These are phyloP conservation scores for Apamea crenata DNA, from an alignment of 2,888 invertebrate genomes.

Conservation along the genomic window DNA sequence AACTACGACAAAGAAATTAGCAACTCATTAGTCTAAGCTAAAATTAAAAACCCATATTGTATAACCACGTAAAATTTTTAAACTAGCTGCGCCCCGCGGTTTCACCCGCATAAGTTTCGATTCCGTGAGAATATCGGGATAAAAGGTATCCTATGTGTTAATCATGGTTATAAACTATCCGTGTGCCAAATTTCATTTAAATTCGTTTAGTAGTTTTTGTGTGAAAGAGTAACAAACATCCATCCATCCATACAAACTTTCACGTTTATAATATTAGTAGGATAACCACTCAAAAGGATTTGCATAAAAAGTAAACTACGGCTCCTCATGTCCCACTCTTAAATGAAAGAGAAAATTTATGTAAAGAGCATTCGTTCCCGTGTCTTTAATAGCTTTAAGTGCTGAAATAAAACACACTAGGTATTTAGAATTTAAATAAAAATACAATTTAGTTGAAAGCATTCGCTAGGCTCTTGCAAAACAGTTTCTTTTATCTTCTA, in stretches of 20 bases:
- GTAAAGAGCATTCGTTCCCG: slow-evolving; percentile 61
- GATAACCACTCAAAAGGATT: slow-evolving; percentile 51
- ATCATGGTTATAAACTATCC: no score
- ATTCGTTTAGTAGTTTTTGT: no score
- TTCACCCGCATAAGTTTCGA: no score
- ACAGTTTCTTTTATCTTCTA: slow-evolving; percentile 49
- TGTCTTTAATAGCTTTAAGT: slow-evolving; percentile 67
- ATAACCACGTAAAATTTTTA: slow-evolving; percentile 33
- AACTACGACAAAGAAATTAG: background rate
- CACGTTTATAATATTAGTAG: no score
- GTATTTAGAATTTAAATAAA: slow-evolving; percentile 70
- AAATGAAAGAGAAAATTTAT: slow-evolving; percentile 66
- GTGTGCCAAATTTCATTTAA: no score
- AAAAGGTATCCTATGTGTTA: no score
- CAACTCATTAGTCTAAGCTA: slow-evolving; percentile 3
- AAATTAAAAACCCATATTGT: slow-evolving; percentile 21
- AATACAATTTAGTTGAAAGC: slow-evolving; percentile 69
- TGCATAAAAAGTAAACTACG: slow-evolving; percentile 46
- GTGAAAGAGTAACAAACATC: no score
- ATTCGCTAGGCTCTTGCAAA: slow-evolving; percentile 44
- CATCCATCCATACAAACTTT: no score
- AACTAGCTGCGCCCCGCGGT: slow-evolving; percentile 4
- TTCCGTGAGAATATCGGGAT: no score
- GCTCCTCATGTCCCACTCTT: slow-evolving; percentile 54
- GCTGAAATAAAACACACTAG: slow-evolving; percentile 68